These are phyloP conservation scores for Nymphalis c-album DNA, from an alignment of 2,888 invertebrate genomes.

Conservation along the genomic window DNA sequence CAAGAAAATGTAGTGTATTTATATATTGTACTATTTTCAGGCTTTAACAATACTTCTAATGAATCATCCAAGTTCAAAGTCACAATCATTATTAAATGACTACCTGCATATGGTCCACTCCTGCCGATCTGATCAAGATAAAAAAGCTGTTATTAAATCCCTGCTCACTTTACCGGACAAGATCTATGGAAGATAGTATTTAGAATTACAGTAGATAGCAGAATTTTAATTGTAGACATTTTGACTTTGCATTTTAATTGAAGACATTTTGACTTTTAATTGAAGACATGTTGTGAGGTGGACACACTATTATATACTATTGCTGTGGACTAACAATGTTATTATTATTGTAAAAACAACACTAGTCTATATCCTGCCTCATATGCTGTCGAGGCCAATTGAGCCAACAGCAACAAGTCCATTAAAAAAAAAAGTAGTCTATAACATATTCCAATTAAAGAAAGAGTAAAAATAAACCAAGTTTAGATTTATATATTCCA, in stretches of 20 bases:
- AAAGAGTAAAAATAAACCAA: no score
- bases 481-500: no score
- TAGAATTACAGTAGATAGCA: background rate
- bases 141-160: conserved; percentile 65
- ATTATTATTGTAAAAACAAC: background rate
- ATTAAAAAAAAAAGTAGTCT: background rate
- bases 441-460: no score
- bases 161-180: conserved; percentile 58
- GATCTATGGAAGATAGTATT: conserved; percentile 40
- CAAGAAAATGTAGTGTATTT: background rate
- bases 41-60: conserved; percentile 63
- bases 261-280: no score
- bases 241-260: no score
- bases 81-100: conserved; percentile 55
- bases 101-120: conserved; percentile 69
- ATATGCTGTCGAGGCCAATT: no score
- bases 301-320: no score
- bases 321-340: background rate
- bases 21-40: conserved; percentile 51
- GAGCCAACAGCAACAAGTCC: no score
- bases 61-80: conserved; percentile 66
- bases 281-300: no score
- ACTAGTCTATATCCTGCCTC: no score
- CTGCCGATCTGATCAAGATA: conserved; percentile 60
- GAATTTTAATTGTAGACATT: no score